Conservation (phyloP, 2,113 vertebrate genomes). For the Cynoglossus semilaevis region DNA sequence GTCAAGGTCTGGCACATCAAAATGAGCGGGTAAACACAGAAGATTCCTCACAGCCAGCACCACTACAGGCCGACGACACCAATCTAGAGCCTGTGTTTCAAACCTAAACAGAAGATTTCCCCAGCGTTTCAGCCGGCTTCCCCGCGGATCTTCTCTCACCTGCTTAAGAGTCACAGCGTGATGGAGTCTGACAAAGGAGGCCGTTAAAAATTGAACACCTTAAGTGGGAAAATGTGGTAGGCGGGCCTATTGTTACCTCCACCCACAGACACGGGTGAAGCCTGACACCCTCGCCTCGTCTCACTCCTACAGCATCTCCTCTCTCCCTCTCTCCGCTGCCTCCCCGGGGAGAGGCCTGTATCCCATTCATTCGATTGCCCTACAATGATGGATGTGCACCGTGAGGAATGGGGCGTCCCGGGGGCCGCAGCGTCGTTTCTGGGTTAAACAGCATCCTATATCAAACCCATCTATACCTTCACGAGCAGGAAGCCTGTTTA, state of each 20-base stretch:
- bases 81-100: conserved; percentile 63
- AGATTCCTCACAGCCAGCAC: conserved; percentile 48
- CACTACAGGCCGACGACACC: conserved; percentile 59
- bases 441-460: conserved; percentile 76
- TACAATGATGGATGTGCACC: conserved; percentile 70
- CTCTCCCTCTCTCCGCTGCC: conserved; percentile 32
- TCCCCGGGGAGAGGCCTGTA: conserved; percentile 61
- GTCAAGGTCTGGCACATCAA: conserved; percentile 54
- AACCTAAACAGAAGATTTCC: conserved; percentile 70
- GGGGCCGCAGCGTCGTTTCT: conserved; percentile 59
- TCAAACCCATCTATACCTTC: conserved; percentile 71
- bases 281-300: conserved; percentile 57
- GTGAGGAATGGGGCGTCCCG: conserved; percentile 66
- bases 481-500: conserved; percentile 67
- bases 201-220: conserved; percentile 54
- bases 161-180: conserved; percentile 57
- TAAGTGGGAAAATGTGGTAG: conserved; percentile 63
- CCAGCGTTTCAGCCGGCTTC: conserved; percentile 52
- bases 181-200: conserved; percentile 62
- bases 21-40: conserved; percentile 65
- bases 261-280: conserved; percentile 54
- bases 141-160: conserved; percentile 36
- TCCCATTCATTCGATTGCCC: conserved; percentile 69
- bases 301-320: conserved; percentile 45
- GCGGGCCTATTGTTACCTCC: conserved; percentile 59